phyloP scores from a whole-genome alignment of 2,888 invertebrate genomes.

The Oscheius myriophilus region DNA sequence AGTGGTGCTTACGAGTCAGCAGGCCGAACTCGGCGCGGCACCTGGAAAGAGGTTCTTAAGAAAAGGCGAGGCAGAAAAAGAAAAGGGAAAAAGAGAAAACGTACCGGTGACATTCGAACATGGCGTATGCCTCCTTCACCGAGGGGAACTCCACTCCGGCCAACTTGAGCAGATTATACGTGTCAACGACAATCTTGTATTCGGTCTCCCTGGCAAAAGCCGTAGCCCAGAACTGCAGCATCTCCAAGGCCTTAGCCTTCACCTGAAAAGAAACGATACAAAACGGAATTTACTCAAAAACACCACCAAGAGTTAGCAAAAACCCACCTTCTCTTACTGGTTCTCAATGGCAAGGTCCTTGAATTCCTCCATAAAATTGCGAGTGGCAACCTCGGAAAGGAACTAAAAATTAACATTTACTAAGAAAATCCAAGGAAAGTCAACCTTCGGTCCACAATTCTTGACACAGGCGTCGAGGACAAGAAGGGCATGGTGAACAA shows the following conservation, averaged over 20 bases:
- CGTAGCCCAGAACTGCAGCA: constrained; percentile 96
- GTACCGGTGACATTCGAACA: constrained; percentile 94
- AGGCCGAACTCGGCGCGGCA: constrained; percentile 66
- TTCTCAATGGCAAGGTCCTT: constrained; percentile 76
- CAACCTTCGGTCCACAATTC: constrained; percentile 85
- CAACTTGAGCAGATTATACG: constrained; percentile 89
- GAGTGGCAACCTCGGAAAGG: constrained; percentile 88
- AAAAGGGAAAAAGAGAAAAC: too few species aligned
- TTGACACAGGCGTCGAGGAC: constrained; percentile 94
- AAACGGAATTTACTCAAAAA: too few species aligned
- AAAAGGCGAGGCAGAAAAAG: too few species aligned
- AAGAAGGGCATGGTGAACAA: constrained; percentile 78
- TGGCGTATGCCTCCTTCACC: constrained; percentile 87
- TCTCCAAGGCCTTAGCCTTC: constrained; percentile 83
- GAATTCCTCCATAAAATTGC: constrained; percentile 91
- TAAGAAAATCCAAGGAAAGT: too few species aligned
- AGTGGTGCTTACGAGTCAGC: constrained; percentile 82
- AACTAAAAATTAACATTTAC: too few species aligned
- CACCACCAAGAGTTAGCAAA: not conserved
- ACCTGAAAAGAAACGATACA: too few species aligned
- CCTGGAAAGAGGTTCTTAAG: constrained; percentile 32
- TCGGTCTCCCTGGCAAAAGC: constrained; percentile 88
- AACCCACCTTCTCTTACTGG: constrained; percentile 73
- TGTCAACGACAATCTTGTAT: constrained; percentile 79
- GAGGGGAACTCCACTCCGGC: constrained; percentile 77